Evolutionary conservation across 2,797 vertebrate genomes (phyloP), one percentile per base, ranked within the genome.

Genomic region (Iguana delicatissima): DNA sequence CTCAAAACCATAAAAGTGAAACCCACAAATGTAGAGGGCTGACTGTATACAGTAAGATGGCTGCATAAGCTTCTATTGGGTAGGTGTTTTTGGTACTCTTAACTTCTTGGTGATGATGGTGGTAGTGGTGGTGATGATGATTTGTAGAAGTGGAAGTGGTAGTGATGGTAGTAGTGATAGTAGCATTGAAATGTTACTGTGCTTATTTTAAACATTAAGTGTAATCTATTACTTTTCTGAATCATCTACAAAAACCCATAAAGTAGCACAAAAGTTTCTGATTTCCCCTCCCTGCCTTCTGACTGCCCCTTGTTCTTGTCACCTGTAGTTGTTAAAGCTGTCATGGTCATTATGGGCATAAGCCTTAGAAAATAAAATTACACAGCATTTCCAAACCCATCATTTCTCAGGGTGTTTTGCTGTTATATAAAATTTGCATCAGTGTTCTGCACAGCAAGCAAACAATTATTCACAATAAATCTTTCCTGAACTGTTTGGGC

Each of bases 381-480:
- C 89, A 86, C 57, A 55, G 14, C 62, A 93, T 94, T 93, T 94
- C 82, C 77, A 73, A 91, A 86, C 83, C 93, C 62, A 46, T 80
- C 18, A 93, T 94, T 97, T 93, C 32, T 42, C 92, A 72, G 85
- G 0, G 32, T 92, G 93, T 94, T 59, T 26, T 90, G 80, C 73
- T 85, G 88, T 94, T 96, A 95, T 91, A 83, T 95, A 95, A 95
- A 97, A 96, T 96, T 94, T 95, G 83, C 42, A 89, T 35, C 91
- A 89, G 46, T 74, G 93, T 95, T 97, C 95, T 94, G 67, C 92
- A 91, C 94, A 92, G 90, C 87, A 95, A 95, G 89, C 80, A 93
- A 89, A 89, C 88, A 96, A 92, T 97, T 96, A 97, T 97, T 97
- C 96, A 97, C 96, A 97, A 95, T 96, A 95, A 97, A 95, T 96